Conservation (phyloP, 2,888 invertebrate species). For the Eulithis testata region DNA sequence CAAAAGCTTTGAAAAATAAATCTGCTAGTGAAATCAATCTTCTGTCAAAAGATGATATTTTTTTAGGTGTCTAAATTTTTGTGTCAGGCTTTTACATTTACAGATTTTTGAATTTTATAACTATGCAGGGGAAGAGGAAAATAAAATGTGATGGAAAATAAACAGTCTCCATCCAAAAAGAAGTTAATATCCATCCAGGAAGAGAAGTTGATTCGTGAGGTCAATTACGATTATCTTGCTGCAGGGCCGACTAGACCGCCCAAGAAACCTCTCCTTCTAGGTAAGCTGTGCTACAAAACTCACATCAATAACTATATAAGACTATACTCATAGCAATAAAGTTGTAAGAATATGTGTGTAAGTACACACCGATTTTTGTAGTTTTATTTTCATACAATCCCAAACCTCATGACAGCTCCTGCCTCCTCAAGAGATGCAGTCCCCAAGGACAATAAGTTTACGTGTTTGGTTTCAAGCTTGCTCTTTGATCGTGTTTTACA, state of each 20-base stretch:
- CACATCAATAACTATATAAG: no score
- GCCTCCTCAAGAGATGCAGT: no score
- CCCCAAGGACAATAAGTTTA: no score
- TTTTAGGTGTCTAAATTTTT: slow-evolving; percentile 55
- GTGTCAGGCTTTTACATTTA: slow-evolving; percentile 48
- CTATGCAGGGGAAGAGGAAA: slow-evolving; percentile 75
- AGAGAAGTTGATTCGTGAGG: slow-evolving; percentile 68
- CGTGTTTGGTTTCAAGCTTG: no score
- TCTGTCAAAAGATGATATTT: slow-evolving; percentile 59
- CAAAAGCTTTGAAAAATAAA: slow-evolving; percentile 50
- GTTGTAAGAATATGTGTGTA: no score
- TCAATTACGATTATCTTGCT: slow-evolving; percentile 62
- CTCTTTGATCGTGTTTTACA: no score
- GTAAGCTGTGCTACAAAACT: slow-evolving; percentile 41
- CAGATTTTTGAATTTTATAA: slow-evolving; percentile 56
- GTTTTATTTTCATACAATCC: no score
- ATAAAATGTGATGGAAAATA: slow-evolving; percentile 82
- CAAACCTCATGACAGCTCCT: no score
- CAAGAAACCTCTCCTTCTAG: slow-evolving; percentile 61
- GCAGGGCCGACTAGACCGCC: slow-evolving; percentile 49
- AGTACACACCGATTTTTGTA: no score
- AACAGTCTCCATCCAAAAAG: slow-evolving; percentile 72
- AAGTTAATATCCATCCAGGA: slow-evolving; percentile 71
- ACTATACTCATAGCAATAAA: no score
- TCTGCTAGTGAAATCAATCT: slow-evolving; percentile 39